These are phyloP conservation scores for Homarus gammarus DNA, from an alignment of 2,888 invertebrate genomes.

Conservation along the genomic window DNA sequence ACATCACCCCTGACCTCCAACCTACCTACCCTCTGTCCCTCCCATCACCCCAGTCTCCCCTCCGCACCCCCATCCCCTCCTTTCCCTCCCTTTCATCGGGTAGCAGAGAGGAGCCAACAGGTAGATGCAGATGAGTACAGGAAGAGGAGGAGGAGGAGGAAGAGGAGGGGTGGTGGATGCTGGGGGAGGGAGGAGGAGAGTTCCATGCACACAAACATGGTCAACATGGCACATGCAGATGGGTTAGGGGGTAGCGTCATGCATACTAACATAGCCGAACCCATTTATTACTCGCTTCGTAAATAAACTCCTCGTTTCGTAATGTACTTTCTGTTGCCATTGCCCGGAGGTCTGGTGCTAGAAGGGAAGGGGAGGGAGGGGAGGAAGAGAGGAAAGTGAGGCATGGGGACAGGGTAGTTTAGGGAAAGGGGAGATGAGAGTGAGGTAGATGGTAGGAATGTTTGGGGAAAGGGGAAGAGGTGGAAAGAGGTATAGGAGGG, in stretches of 20 bases:
- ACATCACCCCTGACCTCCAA: no score
- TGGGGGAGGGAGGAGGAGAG: background rate
- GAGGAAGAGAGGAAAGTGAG: background rate
- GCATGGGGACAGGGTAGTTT: background rate
- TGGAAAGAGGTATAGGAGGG: no score
- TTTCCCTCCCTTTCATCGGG: no score
- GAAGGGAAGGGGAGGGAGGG: background rate
- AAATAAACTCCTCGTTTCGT: constrained; percentile 5
- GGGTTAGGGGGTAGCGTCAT: constrained; percentile 5
- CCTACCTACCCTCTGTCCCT: no score
- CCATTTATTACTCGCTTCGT: constrained; percentile 23
- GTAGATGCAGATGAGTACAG: no score
- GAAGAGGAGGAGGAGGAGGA: background rate
- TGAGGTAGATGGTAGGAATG: background rate
- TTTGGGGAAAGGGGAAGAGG: no score
- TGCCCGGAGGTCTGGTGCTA: no score
- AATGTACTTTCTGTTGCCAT: constrained; percentile 1
- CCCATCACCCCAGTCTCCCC: no score
- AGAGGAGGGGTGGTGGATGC: background rate
- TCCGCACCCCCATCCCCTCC: no score
- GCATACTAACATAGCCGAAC: background rate
- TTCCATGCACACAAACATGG: no score
- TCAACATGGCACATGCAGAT: no score
- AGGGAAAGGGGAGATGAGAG: background rate
- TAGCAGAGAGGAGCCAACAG: no score